phyloP scores from a whole-genome alignment of 1,140 invertebrate genomes.

The Rhynchophorus ferrugineus region DNA sequence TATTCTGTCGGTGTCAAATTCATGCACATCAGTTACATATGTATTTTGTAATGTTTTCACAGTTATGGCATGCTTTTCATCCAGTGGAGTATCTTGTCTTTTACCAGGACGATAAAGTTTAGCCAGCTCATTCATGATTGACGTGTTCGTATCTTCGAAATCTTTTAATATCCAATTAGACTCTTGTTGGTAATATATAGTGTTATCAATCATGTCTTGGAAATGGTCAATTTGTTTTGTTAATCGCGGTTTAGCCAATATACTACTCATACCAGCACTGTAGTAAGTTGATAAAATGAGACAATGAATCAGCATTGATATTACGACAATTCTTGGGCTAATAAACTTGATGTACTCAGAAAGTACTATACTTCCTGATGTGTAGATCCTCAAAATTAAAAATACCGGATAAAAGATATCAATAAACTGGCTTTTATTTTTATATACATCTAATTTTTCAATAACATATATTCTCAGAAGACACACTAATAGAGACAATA shows the following conservation, averaged over 20 bases:
- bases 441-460: no score
- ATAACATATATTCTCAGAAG: no score
- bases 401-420: no score
- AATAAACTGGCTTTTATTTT: no score
- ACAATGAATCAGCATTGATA: constrained; percentile 5
- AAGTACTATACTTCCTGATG: constrained; percentile 1
- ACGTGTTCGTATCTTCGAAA: background rate
- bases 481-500: no score
- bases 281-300: constrained; percentile 9
- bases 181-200: background rate
- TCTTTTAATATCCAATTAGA: background rate
- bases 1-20: background rate
- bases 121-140: background rate
- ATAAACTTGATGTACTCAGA: no score
- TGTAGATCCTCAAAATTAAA: background rate
- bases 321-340: no score
- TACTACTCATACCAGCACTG: constrained; percentile 15
- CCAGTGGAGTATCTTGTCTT: background rate
- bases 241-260: constrained; percentile 6
- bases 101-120: background rate
- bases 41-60: constrained; percentile 9
- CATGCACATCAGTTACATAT: constrained; percentile 10
- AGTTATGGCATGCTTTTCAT: constrained; percentile 2
- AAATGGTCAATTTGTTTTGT: constrained; percentile 9
- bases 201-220: constrained; percentile 15